Evolutionary conservation across 2,888 invertebrate genomes (phyloP), one percentile per base, ranked within the genome.

Genomic region (Thumatha senex): DNA sequence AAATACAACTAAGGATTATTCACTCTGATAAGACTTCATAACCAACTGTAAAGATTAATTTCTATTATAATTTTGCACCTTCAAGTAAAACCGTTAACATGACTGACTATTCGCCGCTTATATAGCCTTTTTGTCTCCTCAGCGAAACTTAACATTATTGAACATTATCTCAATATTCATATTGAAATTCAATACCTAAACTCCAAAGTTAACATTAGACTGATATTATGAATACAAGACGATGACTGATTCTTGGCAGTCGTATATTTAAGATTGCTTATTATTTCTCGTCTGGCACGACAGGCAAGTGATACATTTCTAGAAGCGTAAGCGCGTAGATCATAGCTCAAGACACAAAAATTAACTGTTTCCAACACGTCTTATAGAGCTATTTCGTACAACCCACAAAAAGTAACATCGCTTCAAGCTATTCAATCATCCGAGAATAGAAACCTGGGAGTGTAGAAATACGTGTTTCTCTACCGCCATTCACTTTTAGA

Each of bases 391-490:
- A 50, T 53, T 66, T 51, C 56, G 47, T 57, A 61, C 58, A 62
- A 59, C 55, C 45, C 59, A 69, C 18, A 24, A 67, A 64, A 67
- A 61, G 54, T 57, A 69, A 54, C 61, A 58, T 40, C 50, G 63
- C 55, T 63, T 51, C 61, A 58, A 63, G 67, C 57, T 60, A 66
- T 54, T 74, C 61, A 65, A 75, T 75, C 76, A 73, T 66, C 68
- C 66, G 61, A 73, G 66, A 74, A 75, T 74, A 76, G 69, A 76
- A 70, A 72, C 61, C 55, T 63, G 61, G 64, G 63, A 59, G 63
- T 68, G 69, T 74, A 69, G 61, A 61, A 63, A 67, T 63, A 63
- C 51, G 61, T 61, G 69, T 73, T 70, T 73, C 67, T 64, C 63
- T 67, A 54, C 50, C 60, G 61, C 61, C 70, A 60, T 69, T 74